Base-by-base conservation (phyloP, 2,797 vertebrate genomes). In the Myotis findleyi region DNA sequence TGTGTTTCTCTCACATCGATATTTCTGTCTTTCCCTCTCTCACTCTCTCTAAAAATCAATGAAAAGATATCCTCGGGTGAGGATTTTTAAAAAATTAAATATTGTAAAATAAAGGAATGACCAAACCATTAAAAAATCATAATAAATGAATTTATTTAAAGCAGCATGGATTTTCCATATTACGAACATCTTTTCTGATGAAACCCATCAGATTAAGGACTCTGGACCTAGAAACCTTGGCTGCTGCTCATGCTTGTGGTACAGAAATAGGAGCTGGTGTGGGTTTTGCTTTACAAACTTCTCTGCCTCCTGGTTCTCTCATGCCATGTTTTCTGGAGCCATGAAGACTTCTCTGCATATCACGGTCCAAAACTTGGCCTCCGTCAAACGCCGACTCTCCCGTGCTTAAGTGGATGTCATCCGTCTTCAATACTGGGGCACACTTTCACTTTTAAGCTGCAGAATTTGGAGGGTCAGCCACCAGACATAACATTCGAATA, bases 351-450 rank as follows among this genome's bases (percentile, higher is more conserved):
- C 38, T 30, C 77, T n/a, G 69, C 0, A 0, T 62, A 38, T 21
- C 64, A 62, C 0, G 1, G 30, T 59, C 75, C 86, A 75, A 87
- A 95, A 33, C 27, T 14, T 91, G 89, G 73, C 82, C 82, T 89
- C 73, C 1, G 3, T 66, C 83, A 59, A 91, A 41, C 10, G 41
- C 38, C 12, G 41, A 80, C 47, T 81, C 25, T 59, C 49, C 33
- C 8, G 1, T 64, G 33, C 18, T 51, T 75, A 51, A n/a, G 8
- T 47, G 62, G 41, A 33, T 79, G 53, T 33, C 38, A 66, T 82
- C 64, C 82, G 47, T n/a, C 33, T 94, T 95, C 82, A 77, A 71
- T 79, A 85, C 47, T 38, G 38, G 55, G n/a, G 47, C 30, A 77
- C 53, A 11, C 27, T 44, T 94, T 53, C 62, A 55, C 83, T 95